These are phyloP conservation scores for Odontocolon sp. DNA, from an alignment of 2,888 invertebrate genomes.

Conservation along the genomic window DNA sequence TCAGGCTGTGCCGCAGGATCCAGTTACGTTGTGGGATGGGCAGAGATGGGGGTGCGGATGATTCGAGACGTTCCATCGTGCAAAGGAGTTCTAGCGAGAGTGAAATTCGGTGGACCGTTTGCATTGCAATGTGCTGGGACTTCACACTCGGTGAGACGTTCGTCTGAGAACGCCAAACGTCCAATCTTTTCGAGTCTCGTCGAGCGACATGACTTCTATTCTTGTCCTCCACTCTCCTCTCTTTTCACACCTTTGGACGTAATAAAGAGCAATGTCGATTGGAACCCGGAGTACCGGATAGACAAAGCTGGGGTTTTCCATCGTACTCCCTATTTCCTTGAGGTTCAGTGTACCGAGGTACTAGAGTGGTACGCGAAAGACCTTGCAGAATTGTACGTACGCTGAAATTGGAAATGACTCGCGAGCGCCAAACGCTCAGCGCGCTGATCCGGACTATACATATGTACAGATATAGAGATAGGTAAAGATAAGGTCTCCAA, in stretches of 20 bases:
- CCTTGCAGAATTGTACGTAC: conserved; percentile 54
- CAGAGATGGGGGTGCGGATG: conserved; percentile 1
- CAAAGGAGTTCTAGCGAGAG: not conserved
- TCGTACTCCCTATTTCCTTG: not conserved
- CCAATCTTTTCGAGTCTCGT: not conserved
- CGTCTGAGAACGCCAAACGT: not conserved
- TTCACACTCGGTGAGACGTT: not conserved
- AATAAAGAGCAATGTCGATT: conserved; percentile 58
- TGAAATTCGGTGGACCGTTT: too few relatives aligned
- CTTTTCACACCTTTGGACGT: conserved; percentile 39
- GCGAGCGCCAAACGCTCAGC: not conserved
- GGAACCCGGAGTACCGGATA: not conserved
- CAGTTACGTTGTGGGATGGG: too few relatives aligned
- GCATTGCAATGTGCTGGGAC: not conserved
- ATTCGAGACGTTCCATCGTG: too few relatives aligned
- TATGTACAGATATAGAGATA: not conserved
- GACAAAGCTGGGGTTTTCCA: not conserved
- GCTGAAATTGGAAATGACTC: conserved; percentile 60
- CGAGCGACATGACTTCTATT: too few relatives aligned
- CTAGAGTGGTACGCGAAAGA: conserved; percentile 33
- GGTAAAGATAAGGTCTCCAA: not conserved
- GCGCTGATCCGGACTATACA: conserved; percentile 4
- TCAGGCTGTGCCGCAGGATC: conserved; percentile 8
- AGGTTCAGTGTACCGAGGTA: conserved; percentile 5
- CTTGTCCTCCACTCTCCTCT: not conserved